These are phyloP conservation scores for Ditylenchus dipsaci DNA, from an alignment of 1,140 invertebrate genomes.

Conservation along the genomic window DNA sequence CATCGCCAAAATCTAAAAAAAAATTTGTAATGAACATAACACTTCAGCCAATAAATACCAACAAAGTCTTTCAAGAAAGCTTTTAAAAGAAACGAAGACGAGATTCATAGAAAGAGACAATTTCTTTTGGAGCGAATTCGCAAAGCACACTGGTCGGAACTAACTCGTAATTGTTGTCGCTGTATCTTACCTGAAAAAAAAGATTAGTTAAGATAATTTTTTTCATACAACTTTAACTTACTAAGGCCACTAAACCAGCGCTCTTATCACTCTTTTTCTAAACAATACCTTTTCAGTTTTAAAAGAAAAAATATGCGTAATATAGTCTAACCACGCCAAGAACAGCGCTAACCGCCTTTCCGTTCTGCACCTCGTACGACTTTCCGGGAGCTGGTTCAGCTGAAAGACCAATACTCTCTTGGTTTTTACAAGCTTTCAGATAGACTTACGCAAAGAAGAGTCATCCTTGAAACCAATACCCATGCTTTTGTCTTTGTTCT, in stretches of 20 bases:
- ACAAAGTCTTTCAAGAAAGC: not conserved
- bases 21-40: too few relatives aligned
- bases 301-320: not conserved
- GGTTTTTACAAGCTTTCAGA: too few relatives aligned
- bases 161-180: constrained; percentile 13
- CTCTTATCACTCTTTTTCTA: constrained; percentile 5
- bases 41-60: too few relatives aligned
- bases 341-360: constrained; percentile 10
- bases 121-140: constrained; percentile 7
- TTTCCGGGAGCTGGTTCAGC: constrained; percentile 8
- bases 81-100: constrained; percentile 18
- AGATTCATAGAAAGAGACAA: constrained; percentile 18
- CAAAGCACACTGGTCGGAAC: constrained; percentile 10
- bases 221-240: not conserved
- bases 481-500: not conserved
- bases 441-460: not conserved
- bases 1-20: not conserved
- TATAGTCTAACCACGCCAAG: not conserved
- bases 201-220: too few relatives aligned
- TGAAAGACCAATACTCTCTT: not conserved
- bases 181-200: not conserved
- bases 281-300: not conserved
- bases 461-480: not conserved
- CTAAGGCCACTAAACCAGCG: constrained; percentile 4
- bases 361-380: constrained; percentile 9